Base-by-base conservation (phyloP, 2,888 invertebrate species). In the Deroplatys truncata region DNA sequence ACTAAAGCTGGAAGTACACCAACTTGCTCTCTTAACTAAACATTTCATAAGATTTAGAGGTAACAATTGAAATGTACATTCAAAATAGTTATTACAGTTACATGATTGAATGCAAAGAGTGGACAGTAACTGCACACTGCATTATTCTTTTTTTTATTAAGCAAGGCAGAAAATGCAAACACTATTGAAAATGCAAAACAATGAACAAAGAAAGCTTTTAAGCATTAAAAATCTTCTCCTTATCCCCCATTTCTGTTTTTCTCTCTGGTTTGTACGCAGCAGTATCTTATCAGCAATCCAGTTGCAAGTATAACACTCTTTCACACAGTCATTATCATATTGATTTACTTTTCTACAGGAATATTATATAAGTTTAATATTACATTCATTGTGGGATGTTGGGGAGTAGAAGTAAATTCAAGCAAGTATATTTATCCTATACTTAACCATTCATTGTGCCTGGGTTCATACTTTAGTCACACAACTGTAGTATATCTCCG, bases 41-140 rank as follows among this genome's bases (percentile, higher is more conserved):
- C 87, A 87, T 87, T 87, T 87, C 43, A 87, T 35, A 82, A 87
- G 83, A 83, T 31, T 87, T 35, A 83, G 83, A 87, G 87, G 31
- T 87, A 87, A 87, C 87, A 87, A 87, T 87, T 87, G 83, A 87
- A 83, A 87, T 87, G 82, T 87, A 87, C 87, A 87, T 87, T 87
- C 43, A 83, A 87, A 87, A 87, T 87, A 87, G 87, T 87, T 87
- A 87, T 82, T 72, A 72, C 56, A 72, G 49, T 72, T 72, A 72
- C 25, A 25, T 72, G 56, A 72, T 72, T 72, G 20, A 72, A 72
- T 72, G 56, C 25, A 72, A 72, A 72, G 56, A 49, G 85, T 85
- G 85, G 49, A 85, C 49, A 85, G 85, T 72, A 72, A 72, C 56
- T 72, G 56, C 56, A 72, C 56, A 72, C 56, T 20, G 56, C 56